phyloP scores from a whole-genome alignment of 37 sponge, comb jelly and placozoan genomes.

The Beroe forskalii region DNA sequence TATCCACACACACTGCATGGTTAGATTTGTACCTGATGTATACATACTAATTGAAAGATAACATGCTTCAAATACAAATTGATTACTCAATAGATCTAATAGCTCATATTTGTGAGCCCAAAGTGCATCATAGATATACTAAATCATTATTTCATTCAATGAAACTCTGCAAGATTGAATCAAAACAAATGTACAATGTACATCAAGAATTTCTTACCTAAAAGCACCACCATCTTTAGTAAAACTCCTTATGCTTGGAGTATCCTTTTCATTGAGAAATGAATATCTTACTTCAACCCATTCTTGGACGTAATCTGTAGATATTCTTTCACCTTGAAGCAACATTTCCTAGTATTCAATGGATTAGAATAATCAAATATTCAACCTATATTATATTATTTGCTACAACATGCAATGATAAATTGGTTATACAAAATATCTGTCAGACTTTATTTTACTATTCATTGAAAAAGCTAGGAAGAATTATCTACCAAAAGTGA shows the following conservation, averaged over 20 bases:
- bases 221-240: slow-evolving; percentile 45
- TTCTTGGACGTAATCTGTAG: slow-evolving; percentile 20
- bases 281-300: slow-evolving; percentile 53
- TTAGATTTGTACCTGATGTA: slow-evolving; percentile 17
- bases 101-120: too few relatives aligned
- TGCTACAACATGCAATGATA: too few relatives aligned
- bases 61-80: not conserved
- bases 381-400: too few relatives aligned
- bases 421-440: too few relatives aligned
- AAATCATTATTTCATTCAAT: not conserved
- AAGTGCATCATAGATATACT: not conserved
- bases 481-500: too few relatives aligned
- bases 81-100: too few relatives aligned
- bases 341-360: too few relatives aligned
- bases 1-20: not conserved
- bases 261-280: slow-evolving; percentile 57
- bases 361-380: too few relatives aligned
- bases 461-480: too few relatives aligned
- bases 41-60: not conserved
- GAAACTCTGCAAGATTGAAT: not conserved
- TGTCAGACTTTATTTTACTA: too few relatives aligned
- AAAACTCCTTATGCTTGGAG: slow-evolving; percentile 4
- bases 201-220: not conserved
- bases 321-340: slow-evolving; percentile 45
- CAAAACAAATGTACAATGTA: not conserved